These are phyloP conservation scores for Microplitis mediator DNA, from an alignment of 1,140 invertebrate genomes.

Conservation along the genomic window DNA sequence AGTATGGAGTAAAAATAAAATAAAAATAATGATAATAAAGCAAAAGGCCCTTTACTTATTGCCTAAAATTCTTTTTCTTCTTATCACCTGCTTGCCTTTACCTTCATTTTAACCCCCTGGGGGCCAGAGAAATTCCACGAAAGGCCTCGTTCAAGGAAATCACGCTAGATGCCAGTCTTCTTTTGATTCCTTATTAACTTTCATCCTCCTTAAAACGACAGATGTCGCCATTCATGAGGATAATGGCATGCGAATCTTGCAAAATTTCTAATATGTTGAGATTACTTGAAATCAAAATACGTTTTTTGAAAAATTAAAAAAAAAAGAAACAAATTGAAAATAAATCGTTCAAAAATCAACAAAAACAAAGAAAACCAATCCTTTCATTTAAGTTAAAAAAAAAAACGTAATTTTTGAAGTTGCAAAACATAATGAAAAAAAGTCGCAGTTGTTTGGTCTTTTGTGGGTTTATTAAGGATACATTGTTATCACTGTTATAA, in stretches of 20 bases:
- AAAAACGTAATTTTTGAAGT: no score
- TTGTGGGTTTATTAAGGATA: no score
- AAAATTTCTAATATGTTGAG: neutral
- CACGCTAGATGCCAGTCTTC: conserved; percentile 25
- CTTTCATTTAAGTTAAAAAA: no score
- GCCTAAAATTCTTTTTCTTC: conserved; percentile 6
- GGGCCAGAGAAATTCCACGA: conserved; percentile 33
- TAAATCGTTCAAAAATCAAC: no score
- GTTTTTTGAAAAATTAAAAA: neutral
- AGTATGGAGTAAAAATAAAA: no score
- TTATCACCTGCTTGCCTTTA: conserved; percentile 1
- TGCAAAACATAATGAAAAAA: no score
- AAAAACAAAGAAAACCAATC: no score
- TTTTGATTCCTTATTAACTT: neutral
- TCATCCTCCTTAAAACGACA: conserved; percentile 13
- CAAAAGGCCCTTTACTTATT: neutral
- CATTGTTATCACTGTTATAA: no score
- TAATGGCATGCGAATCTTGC: neutral
- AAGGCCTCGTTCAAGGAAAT: conserved; percentile 36
- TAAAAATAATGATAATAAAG: no score
- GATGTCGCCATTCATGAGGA: neutral
- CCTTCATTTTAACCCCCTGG: conserved; percentile 2
- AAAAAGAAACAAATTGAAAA: no score
- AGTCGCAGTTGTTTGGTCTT: no score
- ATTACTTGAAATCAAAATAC: no score